Conservation (phyloP, 1,140 invertebrate species). For the Bactericera cockerelli region DNA sequence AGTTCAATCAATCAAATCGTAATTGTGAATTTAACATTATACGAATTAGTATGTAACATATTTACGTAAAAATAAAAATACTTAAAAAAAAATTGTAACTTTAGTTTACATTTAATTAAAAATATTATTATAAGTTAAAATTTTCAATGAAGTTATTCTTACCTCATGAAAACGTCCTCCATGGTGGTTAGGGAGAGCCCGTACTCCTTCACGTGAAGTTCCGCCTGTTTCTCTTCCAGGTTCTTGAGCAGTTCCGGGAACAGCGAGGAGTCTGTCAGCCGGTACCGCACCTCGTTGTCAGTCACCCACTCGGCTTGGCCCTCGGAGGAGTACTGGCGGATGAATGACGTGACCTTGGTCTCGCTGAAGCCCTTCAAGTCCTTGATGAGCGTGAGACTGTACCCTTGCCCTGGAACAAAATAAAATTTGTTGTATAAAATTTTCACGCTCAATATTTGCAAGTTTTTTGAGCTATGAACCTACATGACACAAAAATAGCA, state of each 20-base stretch:
- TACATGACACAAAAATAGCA: no score
- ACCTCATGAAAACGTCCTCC: constrained; percentile 20
- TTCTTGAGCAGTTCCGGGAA: constrained; percentile 13
- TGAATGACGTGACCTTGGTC: constrained; percentile 14
- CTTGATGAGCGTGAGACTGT: constrained; percentile 17
- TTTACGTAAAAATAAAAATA: no score
- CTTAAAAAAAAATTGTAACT: no score
- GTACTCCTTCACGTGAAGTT: constrained; percentile 18
- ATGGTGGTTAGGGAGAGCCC: constrained; percentile 17
- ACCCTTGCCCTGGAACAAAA: constrained; percentile 16
- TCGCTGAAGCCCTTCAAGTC: constrained; percentile 11
- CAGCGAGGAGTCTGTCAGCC: constrained; percentile 13
- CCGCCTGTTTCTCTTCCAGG: constrained; percentile 11
- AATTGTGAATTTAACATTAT: no score
- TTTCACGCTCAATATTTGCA: no score
- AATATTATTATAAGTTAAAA: no score
- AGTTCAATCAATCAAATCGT: no score
- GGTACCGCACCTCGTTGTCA: constrained; percentile 16
- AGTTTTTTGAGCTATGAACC: no score
- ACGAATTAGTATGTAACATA: no score
- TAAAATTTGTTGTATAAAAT: no score
- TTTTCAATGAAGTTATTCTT: no score
- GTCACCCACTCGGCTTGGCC: constrained; percentile 11
- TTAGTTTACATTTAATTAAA: no score
- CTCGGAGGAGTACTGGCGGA: constrained; percentile 12